Base-by-base conservation (phyloP, 2,888 invertebrate genomes). In the Eilema caniola region DNA sequence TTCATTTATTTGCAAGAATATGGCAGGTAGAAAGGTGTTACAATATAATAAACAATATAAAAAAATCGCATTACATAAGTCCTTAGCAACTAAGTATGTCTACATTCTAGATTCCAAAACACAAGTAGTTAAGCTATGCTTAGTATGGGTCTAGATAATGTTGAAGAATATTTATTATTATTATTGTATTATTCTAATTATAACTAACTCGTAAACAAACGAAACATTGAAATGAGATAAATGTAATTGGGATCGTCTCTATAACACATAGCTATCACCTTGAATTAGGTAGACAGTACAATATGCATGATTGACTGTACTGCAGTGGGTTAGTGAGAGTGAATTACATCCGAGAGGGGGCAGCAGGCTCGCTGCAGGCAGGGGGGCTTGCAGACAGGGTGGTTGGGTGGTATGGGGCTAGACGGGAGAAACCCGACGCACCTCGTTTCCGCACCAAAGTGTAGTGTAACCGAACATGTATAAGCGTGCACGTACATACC, bases 311-410 rank as follows among this genome's bases (percentile, higher is more conserved):
- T 94, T 89, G 93, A 92, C 89, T 92, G 88, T 90, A 89, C 91
- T 95, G 94, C 94, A 95, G 94, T 95, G 92, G 95, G 95, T 95
- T 95, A 95, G 95, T 95, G 95, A 95, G 95, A 95, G 95, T 95
- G 95, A 95, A 95, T 92, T 93, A 94, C 92, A 90, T 86, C 75
- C 80, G 85, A 86, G 82, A 86, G 85, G 78, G 86, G 83, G 78
- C 79, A 85, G 81, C 75, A 82, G 79, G 76, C 80, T 81, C 80
- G 77, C 72, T 82, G 83, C 82, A 83, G 77, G 75, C 67, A 77
- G 82, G 87, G 88, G 81, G 86, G 84, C 81, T 82, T 90, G 90
- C 92, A 93, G 93, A 92, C 93, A 86, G 93, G 92, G 91, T 76
- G 92, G 89, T 72, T 69, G 75, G 77, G 86, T 88, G 90, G 95